phyloP scores from a whole-genome alignment of 2,888 invertebrate genomes.

The Drosophila colorata region DNA sequence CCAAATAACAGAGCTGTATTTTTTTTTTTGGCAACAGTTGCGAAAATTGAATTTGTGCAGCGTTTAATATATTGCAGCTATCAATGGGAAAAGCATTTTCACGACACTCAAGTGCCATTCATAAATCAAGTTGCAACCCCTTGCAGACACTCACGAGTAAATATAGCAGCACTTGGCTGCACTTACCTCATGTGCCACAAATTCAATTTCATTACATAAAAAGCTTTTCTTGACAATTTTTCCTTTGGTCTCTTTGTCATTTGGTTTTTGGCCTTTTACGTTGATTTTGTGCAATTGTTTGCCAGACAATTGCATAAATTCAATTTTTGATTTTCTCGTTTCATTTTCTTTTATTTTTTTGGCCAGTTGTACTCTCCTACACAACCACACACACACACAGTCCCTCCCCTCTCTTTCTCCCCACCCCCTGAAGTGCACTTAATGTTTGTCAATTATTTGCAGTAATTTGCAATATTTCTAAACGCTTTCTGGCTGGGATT shows the following conservation, averaged over 20 bases:
- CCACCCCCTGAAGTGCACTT: conserved; percentile 45
- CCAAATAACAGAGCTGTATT: background rate
- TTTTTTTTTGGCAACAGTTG: conserved; percentile 68
- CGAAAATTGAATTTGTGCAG: conserved; percentile 67
- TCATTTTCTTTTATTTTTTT: conserved; percentile 16
- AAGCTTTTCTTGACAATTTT: conserved; percentile 57
- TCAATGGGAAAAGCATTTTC: conserved; percentile 70
- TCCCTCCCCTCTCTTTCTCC: too few species aligned
- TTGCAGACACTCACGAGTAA: background rate
- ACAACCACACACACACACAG: too few species aligned
- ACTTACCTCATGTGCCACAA: conserved; percentile 41
- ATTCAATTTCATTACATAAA: conserved; percentile 77
- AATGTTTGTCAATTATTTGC: conserved; percentile 80
- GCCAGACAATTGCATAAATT: conserved; percentile 57
- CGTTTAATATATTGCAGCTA: conserved; percentile 65
- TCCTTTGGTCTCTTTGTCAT: conserved; percentile 12
- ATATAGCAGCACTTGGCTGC: conserved; percentile 11
- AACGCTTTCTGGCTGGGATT: conserved; percentile 54
- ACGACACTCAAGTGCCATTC: conserved; percentile 56
- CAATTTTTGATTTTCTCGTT: conserved; percentile 32
- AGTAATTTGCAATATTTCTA: conserved; percentile 81
- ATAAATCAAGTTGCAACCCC: conserved; percentile 76
- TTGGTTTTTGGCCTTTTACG: conserved; percentile 45
- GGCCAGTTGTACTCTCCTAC: conserved; percentile 42
- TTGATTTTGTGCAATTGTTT: conserved; percentile 27